Base-by-base conservation (phyloP, 2,113 vertebrate species). In the Ondatra zibethicus region DNA sequence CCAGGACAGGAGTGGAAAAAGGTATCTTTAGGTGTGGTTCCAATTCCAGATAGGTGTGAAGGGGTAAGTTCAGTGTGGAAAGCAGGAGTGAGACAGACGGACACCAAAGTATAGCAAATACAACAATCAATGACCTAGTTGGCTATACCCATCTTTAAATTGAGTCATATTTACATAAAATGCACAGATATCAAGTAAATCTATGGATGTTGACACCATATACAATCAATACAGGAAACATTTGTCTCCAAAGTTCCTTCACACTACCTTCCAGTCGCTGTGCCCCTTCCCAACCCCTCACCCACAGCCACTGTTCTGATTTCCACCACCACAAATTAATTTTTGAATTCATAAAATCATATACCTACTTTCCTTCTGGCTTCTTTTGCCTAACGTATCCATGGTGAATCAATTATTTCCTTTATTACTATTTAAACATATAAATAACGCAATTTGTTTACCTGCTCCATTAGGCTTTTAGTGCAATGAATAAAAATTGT, bases 331-430 rank as follows among this genome's bases (percentile, higher is more conserved):
- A 13, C 9, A 29, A 21, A 33, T 50, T 78, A 52, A 63, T 14
- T 42, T 61, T 27, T 84, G 14, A 42, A 84, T 42, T 84, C 55
- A 63, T 42, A 63, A 63, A 63, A 84, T 25, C 45, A 19, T 13
- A 55, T 12, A 66, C 68, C 61, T 86, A 45, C 42, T 85, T 50
- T 42, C 70, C 36, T 63, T 88, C 63, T 55, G 81, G 55, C 23
- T 91, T 86, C 95, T 86, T 90, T 86, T 50, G 58, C 25, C 36
- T 80, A n/a, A 52, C 4, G 58, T 88, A 75, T 36, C 93, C 92
- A 88, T 63, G 33, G 68, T 63, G 16, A 72, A 39, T 42, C 36
- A 61, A 4, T 66, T 94, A 29, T 45, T 72, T 85, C 42, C 31
- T 47, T 76, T 61, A 36, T 8, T 25, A 33, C 31, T 8, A 19